A percentile compares a stretch with the other conserved stretches of the same genome.
phyloP scores from a whole-genome alignment of 1,140 invertebrate species.

The Drosophila prosaltans region DNA sequence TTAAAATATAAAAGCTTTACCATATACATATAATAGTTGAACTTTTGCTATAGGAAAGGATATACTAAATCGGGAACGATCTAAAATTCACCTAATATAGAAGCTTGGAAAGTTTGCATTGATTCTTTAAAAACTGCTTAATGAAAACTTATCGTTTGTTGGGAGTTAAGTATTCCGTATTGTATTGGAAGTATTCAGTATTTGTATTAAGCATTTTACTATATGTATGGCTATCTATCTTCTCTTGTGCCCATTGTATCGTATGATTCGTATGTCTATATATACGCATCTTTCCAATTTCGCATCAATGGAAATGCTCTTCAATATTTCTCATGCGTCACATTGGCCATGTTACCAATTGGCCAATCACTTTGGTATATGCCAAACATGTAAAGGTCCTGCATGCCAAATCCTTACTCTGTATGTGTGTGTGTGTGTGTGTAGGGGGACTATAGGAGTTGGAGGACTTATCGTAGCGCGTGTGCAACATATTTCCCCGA shows the following conservation, averaged over 20 bases:
- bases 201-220: too few species aligned
- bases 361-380: constrained; percentile 10
- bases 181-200: too few species aligned
- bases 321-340: constrained; percentile 35
- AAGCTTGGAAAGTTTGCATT: too few species aligned
- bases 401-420: background rate
- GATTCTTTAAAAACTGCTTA: too few species aligned
- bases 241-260: background rate
- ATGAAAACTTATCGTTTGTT: too few species aligned
- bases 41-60: too few species aligned
- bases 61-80: too few species aligned
- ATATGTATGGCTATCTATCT: too few species aligned
- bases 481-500: constrained; percentile 73
- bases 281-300: background rate
- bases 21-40: too few species aligned
- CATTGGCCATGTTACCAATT: constrained; percentile 6
- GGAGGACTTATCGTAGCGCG: constrained; percentile 61
- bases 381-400: constrained; percentile 4
- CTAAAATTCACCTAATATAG: too few species aligned
- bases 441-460: background rate
- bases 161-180: too few species aligned
- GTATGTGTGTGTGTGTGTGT: background rate
- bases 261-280: background rate
- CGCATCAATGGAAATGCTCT: background rate
- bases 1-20: too few species aligned